Evolutionary conservation across 2,797 vertebrate genomes (phyloP).

Genomic region (Cossypha dichroa): DNA sequence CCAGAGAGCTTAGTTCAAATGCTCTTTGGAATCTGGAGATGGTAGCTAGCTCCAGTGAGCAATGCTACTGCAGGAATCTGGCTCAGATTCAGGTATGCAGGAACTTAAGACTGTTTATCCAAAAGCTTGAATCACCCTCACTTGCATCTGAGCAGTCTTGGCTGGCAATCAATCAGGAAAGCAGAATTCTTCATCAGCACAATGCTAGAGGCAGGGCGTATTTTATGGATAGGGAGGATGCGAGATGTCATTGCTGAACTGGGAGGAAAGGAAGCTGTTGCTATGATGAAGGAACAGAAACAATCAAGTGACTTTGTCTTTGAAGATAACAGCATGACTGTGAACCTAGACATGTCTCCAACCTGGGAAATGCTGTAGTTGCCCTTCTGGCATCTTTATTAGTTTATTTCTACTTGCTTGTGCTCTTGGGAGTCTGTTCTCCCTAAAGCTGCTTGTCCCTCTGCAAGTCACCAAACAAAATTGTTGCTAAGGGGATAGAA

Average conservation of each 20-base stretch:
- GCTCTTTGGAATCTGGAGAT: not conserved
- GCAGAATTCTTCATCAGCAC: not conserved
- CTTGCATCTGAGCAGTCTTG: conserved; percentile 29
- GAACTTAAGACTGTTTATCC: conserved; percentile 41
- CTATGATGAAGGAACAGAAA: conserved; percentile 26
- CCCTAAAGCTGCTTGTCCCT: not conserved
- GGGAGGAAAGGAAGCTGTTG: conserved; percentile 50
- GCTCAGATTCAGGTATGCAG: conserved; percentile 28
- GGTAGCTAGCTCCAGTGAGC: not conserved
- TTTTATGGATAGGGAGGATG: conserved; percentile 28
- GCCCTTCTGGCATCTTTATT: not conserved
- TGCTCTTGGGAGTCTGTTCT: not conserved
- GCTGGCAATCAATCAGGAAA: conserved; percentile 27
- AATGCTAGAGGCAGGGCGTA: not conserved
- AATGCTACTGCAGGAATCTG: conserved; percentile 25
- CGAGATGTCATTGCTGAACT: not conserved
- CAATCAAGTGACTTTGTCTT: not conserved
- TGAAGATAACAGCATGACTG: not conserved
- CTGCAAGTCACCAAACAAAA: not conserved
- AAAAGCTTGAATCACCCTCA: conserved; percentile 23
- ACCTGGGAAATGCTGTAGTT: not conserved
- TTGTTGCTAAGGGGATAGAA: not conserved
- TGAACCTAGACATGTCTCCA: not conserved
- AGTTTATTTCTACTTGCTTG: not conserved
- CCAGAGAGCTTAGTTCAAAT: not conserved